Base-by-base conservation (phyloP, 2,888 invertebrate species). In the Rhingia campestris region DNA sequence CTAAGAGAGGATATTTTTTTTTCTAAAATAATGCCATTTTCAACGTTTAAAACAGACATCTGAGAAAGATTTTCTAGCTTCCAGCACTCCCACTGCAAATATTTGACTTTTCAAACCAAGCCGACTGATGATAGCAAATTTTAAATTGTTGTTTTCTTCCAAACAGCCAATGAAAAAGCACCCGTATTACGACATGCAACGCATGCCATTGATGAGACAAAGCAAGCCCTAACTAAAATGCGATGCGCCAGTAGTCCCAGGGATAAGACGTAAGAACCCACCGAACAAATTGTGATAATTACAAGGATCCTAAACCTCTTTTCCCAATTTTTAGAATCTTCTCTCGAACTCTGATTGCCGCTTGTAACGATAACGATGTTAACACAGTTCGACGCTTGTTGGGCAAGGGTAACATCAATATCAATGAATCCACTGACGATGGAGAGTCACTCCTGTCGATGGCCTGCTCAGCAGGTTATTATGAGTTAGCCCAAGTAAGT, bases 381-480 rank as follows among this genome's bases (percentile, higher is more conserved):
- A 96, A 96, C 87, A 97, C 97, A 22, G 98, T 98, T 72, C 95
- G 96, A 88, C 97, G 97, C 91, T 94, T 98, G 86, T 94, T 98
- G 81, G 97, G 97, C 61, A 98, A 98, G 92, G 98, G 98, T 63
- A 92, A 91, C 75, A 94, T 97, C 77, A 97, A 96, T 89, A 97
- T 98, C 82, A 97, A 98, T 93, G 98, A 98, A 93, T 97, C 98
- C 86, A 98, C 97, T 81, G 98, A 99, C 92, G 98, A 99, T 92
- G 99, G 98, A 87, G 99, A 99, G 92, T 98, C 98, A 89, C 93
- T 99, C 86, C 93, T 99, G 86, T 98, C 98, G 70, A 94, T 99
- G 88, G 99, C 99, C 82, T 99, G 99, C 92, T 98, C 98, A 85
- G 98, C 98, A 85, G 99, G 99, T 61, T 98, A 98, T 93, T 98